These are phyloP conservation scores for Hemicordylus capensis DNA, from an alignment of 2,113 vertebrate genomes.

Conservation along the genomic window DNA sequence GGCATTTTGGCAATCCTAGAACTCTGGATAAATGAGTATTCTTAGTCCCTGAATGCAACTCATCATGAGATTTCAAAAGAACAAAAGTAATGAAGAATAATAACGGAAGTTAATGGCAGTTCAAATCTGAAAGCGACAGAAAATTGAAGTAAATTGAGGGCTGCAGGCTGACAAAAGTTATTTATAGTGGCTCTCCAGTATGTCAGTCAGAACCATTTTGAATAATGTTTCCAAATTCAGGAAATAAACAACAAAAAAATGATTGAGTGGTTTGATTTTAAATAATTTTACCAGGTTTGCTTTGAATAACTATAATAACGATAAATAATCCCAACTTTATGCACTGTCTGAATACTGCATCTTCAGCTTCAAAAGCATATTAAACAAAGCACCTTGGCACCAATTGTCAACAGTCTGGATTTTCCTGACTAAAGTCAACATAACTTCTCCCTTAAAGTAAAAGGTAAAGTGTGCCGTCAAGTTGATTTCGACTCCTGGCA, in stretches of 20 bases:
- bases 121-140: slow-evolving; percentile 25
- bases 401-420: not conserved
- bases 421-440: not conserved
- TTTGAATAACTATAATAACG: not conserved
- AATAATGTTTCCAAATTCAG: not conserved
- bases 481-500: too few relatives aligned
- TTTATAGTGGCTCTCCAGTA: not conserved
- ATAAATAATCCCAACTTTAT: not conserved
- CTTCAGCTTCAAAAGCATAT: not conserved
- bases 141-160: slow-evolving; percentile 19
- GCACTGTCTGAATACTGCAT: not conserved
- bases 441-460: not conserved
- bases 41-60: slow-evolving; percentile 39
- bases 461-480: too few relatives aligned
- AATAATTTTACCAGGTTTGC: not conserved
- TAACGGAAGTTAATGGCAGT: slow-evolving; percentile 37
- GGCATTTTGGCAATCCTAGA: slow-evolving; percentile 43
- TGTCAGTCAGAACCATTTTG: not conserved
- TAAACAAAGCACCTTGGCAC: not conserved
- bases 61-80: slow-evolving; percentile 39
- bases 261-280: not conserved
- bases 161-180: not conserved
- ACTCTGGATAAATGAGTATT: slow-evolving; percentile 23
- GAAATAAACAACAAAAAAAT: not conserved
- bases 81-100: slow-evolving; percentile 35